A percentile compares a stretch with the other conserved stretches of the same genome.
phyloP scores from a whole-genome alignment of 2,797 vertebrate species.

The Karalla daura region DNA sequence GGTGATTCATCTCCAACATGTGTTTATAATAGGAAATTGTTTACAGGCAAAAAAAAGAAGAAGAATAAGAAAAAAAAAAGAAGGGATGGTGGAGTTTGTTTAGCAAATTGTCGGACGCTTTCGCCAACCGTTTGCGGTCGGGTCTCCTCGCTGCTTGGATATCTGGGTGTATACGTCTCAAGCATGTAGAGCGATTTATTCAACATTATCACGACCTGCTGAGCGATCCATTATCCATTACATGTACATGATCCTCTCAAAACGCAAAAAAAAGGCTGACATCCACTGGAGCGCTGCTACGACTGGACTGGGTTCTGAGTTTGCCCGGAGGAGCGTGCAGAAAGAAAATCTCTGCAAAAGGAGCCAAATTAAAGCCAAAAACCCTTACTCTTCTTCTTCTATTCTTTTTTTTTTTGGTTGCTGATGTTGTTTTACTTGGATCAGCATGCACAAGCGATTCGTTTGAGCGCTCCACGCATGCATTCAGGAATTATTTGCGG shows the following conservation, averaged over 20 bases:
- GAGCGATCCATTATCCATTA: neutral
- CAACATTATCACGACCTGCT: constrained; percentile 24
- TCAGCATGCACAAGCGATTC: neutral
- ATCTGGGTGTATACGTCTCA: constrained; percentile 27
- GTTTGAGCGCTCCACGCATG: neutral
- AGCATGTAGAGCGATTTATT: constrained; percentile 13
- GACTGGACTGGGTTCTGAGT: too few species aligned
- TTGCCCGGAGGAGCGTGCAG: neutral
- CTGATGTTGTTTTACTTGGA: constrained; percentile 1
- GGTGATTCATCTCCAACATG: constrained; percentile 75
- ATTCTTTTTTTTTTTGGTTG: too few species aligned
- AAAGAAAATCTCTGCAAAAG: neutral
- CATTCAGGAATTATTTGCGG: neutral
- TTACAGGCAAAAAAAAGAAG: constrained; percentile 61
- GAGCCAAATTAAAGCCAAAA: neutral
- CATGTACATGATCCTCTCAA: too few species aligned
- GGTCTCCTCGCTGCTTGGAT: constrained; percentile 49
- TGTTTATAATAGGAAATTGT: constrained; percentile 75
- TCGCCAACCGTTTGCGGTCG: constrained; percentile 27
- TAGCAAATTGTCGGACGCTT: constrained; percentile 56
- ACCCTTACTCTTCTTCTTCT: too few species aligned
- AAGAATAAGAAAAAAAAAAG: too few species aligned
- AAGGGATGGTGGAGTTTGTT: constrained; percentile 70
- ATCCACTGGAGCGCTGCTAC: neutral
- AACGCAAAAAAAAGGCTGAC: too few species aligned